Evolutionary conservation across 2,113 vertebrate genomes (phyloP).

Genomic region (Regulus satrapa): DNA sequence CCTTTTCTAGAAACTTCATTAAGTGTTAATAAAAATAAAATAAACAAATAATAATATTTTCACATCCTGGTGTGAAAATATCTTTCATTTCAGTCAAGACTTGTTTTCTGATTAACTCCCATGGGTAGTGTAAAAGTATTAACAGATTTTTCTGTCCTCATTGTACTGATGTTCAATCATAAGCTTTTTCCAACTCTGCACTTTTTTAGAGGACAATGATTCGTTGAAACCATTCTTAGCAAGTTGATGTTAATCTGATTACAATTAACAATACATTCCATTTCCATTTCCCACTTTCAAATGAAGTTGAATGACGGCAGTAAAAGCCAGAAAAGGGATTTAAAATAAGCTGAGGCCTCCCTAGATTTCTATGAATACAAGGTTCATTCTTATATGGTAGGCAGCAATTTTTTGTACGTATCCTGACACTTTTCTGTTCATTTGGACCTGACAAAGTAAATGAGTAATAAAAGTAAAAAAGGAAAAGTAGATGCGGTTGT

Average conservation of each 20-base stretch:
- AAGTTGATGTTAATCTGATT: not conserved
- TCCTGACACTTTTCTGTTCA: not conserved
- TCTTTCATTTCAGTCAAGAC: not conserved
- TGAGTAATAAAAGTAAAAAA: not conserved
- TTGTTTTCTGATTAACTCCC: not conserved
- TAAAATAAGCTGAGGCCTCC: not conserved
- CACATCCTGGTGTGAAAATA: not conserved
- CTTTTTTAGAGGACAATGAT: not conserved
- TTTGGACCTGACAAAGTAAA: conserved; percentile 23
- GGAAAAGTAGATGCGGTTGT: not conserved
- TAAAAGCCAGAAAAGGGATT: not conserved
- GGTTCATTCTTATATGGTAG: not conserved
- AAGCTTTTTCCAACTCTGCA: not conserved
- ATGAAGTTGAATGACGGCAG: not conserved
- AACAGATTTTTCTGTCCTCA: not conserved
- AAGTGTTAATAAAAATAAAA: not conserved
- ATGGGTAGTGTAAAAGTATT: not conserved
- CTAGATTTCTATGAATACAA: not conserved
- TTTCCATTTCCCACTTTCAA: not conserved
- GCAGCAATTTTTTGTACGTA: not conserved
- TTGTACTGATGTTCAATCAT: not conserved
- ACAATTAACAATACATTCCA: not conserved
- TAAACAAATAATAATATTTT: not conserved
- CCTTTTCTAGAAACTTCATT: not conserved
- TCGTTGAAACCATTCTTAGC: not conserved